Evolutionary conservation across 2,113 vertebrate species (phyloP).

Genomic region (Myotis brandtii): DNA sequence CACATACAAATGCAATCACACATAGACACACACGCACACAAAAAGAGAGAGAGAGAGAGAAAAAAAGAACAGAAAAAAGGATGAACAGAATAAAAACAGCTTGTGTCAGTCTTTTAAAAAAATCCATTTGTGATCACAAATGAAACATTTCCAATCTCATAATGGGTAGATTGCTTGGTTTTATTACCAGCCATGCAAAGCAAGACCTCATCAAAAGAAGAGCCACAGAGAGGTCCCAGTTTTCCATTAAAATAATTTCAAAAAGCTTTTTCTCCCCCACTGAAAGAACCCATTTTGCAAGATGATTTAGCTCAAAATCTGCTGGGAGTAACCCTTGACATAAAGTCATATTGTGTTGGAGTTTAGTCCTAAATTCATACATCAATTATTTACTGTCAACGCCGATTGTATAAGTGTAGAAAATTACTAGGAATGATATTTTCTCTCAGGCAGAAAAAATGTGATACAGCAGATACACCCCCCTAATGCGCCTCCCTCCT

Average conservation of each 20-base stretch:
- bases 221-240: conserved; percentile 82
- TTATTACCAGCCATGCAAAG: conserved; percentile 92
- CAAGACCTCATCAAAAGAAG: conserved; percentile 91
- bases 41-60: not conserved
- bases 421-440: conserved; percentile 99
- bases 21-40: conserved; percentile 38
- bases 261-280: conserved; percentile 83
- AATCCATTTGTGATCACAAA: conserved; percentile 93
- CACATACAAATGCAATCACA: conserved; percentile 82
- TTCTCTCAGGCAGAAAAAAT: conserved; percentile 99
- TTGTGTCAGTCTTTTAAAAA: conserved; percentile 88
- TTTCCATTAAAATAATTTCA: conserved; percentile 92
- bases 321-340: conserved; percentile 99
- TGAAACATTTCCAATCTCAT: conserved; percentile 91
- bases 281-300: conserved; percentile 97
- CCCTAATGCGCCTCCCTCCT: conserved; percentile 91
- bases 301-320: conserved; percentile 97
- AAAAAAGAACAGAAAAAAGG: not conserved
- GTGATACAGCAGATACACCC: conserved; percentile 95
- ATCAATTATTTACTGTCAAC: conserved; percentile 99
- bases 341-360: conserved; percentile 99
- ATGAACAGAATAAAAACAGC: conserved; percentile 47
- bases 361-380: conserved; percentile 99
- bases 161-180: conserved; percentile 87
- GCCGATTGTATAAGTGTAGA: conserved; percentile 99